These are phyloP conservation scores for Agrotis segetum DNA, from an alignment of 2,888 invertebrate species.

Conservation along the genomic window DNA sequence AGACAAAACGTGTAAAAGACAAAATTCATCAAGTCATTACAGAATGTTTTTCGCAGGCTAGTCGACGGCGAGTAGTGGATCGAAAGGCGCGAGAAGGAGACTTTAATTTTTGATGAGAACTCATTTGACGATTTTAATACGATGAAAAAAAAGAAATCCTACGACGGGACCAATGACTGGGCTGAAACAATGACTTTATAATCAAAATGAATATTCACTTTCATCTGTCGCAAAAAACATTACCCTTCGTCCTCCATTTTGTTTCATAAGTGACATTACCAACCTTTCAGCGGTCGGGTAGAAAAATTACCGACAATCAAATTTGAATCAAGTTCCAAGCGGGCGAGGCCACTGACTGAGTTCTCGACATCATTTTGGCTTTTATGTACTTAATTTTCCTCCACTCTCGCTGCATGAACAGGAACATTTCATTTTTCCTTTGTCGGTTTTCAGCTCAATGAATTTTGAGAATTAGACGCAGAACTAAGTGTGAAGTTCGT, in stretches of 20 bases:
- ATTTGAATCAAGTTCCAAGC: constrained; percentile 66
- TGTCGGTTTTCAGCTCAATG: constrained; percentile 77
- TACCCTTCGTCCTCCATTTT: constrained; percentile 29
- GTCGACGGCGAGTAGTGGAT: no score
- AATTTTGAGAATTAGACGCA: constrained; percentile 69
- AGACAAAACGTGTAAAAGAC: no score
- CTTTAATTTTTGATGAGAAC: no score
- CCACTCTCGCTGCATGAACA: constrained; percentile 79
- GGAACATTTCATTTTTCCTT: constrained; percentile 77
- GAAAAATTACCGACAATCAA: constrained; percentile 64
- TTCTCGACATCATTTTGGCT: constrained; percentile 83
- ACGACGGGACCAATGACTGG: not conserved
- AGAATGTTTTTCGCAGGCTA: no score
- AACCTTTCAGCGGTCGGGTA: constrained; percentile 24
- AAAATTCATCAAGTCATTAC: no score
- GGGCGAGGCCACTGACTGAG: constrained; percentile 78
- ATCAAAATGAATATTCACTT: constrained; percentile 34
- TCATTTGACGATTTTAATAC: no score
- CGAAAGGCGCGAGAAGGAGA: no score
- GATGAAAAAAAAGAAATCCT: no score
- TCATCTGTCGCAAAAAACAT: constrained; percentile 12
- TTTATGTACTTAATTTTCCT: constrained; percentile 86
- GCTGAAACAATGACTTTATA: constrained; percentile 3
- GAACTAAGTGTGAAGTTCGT: constrained; percentile 24
- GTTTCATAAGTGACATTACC: constrained; percentile 29